Conservation (phyloP, 2,888 invertebrate species). For the Drosophila cracens region DNA sequence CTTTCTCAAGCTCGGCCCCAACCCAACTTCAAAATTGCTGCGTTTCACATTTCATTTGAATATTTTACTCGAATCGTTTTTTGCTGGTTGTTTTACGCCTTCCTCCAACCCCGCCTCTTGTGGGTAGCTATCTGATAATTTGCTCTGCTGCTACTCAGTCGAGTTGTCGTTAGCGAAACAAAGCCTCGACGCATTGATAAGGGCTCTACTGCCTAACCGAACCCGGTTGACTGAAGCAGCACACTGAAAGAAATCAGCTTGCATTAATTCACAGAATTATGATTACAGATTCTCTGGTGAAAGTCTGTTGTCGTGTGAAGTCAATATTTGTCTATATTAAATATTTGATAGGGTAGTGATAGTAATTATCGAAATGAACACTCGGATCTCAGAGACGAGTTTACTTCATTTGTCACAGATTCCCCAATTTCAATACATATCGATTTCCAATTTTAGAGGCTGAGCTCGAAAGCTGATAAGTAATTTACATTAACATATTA, state of each 20-base stretch:
- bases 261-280: not conserved
- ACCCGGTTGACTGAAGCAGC: slow-evolving; percentile 4
- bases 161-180: slow-evolving; percentile 61
- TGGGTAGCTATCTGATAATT: slow-evolving; percentile 77
- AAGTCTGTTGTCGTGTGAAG: not conserved
- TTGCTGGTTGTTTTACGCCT: slow-evolving; percentile 29
- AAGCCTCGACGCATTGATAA: slow-evolving; percentile 67
- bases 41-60: slow-evolving; percentile 81
- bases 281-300: not conserved
- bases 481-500: not conserved
- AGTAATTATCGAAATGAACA: not conserved
- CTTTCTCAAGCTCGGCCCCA: slow-evolving; percentile 9
- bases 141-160: slow-evolving; percentile 53
- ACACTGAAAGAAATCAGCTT: slow-evolving; percentile 44
- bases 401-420: not conserved
- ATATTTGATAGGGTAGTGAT: not conserved
- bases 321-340: not conserved
- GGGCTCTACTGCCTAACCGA: slow-evolving; percentile 48
- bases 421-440: not conserved
- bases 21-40: slow-evolving; percentile 60
- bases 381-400: not conserved
- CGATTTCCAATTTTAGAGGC: not conserved
- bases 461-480: too few species aligned
- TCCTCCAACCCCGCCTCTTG: slow-evolving; percentile 19
- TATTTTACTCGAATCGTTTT: slow-evolving; percentile 70